Conservation (phyloP, 2,113 vertebrate genomes). For the Chascanopsetta lugubris region DNA sequence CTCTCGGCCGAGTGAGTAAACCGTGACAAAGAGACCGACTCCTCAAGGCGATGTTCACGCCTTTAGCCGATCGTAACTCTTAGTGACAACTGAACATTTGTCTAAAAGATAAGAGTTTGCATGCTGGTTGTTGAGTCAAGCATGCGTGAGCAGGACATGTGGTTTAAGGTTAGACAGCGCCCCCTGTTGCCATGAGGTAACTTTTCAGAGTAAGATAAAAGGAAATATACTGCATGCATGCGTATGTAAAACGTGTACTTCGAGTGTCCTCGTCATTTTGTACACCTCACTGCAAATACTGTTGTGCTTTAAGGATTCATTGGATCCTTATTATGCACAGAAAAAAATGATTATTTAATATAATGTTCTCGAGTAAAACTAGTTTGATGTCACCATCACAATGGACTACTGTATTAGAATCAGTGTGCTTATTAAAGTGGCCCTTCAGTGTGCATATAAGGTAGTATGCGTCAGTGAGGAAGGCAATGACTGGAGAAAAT, state of each 20-base stretch:
- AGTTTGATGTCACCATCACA: too few species aligned
- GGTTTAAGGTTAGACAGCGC: neutral
- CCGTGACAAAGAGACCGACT: neutral
- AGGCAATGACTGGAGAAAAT: slow-evolving; percentile 20
- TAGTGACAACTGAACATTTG: too few species aligned
- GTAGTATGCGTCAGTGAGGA: slow-evolving; percentile 26
- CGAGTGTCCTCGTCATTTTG: too few species aligned
- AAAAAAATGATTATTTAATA: too few species aligned
- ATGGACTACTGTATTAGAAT: too few species aligned
- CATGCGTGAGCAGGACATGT: neutral
- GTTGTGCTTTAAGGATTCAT: too few species aligned
- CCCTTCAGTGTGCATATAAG: neutral
- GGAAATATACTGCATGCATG: too few species aligned
- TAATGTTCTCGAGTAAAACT: too few species aligned
- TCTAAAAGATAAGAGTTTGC: neutral
- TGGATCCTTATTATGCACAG: too few species aligned
- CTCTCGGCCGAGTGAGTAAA: neutral
- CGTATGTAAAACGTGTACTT: too few species aligned
- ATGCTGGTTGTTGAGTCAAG: neutral
- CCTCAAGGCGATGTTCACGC: neutral
- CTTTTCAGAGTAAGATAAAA: neutral
- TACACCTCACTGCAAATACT: too few species aligned
- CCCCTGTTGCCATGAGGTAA: neutral
- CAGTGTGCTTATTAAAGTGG: too few species aligned
- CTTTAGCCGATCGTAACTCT: neutral